Evolutionary conservation across 2,113 vertebrate species (phyloP).

Genomic region (Phaethornis superciliosus): DNA sequence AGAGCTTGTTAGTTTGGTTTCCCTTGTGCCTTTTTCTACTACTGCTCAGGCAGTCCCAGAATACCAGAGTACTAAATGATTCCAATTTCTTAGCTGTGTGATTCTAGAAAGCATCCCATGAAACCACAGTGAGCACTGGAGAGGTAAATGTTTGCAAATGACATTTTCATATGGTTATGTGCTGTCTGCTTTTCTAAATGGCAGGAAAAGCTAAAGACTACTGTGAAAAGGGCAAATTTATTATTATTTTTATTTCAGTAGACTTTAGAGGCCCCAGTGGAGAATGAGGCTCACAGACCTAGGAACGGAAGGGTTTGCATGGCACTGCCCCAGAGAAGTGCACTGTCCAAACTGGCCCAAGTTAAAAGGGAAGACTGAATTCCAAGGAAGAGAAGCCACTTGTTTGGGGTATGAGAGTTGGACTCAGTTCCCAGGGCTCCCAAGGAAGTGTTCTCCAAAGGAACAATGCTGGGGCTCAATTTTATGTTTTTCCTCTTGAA

Average conservation of each 20-base stretch:
- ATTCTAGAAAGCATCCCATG: not conserved
- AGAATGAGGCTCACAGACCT: not conserved
- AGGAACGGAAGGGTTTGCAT: not conserved
- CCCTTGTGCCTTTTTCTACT: not conserved
- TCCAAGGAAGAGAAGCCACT: fast-evolving
- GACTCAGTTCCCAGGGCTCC: not conserved
- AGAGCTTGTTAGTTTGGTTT: not conserved
- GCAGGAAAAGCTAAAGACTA: not conserved
- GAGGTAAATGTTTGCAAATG: not conserved
- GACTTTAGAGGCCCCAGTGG: not conserved
- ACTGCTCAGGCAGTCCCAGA: not conserved
- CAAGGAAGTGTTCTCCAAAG: not conserved
- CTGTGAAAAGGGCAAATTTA: not conserved
- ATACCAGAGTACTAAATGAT: fast-evolving
- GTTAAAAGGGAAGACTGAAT: not conserved
- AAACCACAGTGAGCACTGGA: not conserved
- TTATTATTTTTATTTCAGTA: not conserved
- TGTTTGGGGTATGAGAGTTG: not conserved
- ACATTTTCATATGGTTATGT: not conserved
- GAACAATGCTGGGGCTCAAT: no score
- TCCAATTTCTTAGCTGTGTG: not conserved
- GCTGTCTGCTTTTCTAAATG: not conserved
- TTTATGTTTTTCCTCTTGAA: not conserved
- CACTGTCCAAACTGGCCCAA: no score
- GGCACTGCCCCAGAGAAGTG: not conserved